phyloP scores from a whole-genome alignment of 2,797 vertebrate genomes.

The Mastacembelus armatus region DNA sequence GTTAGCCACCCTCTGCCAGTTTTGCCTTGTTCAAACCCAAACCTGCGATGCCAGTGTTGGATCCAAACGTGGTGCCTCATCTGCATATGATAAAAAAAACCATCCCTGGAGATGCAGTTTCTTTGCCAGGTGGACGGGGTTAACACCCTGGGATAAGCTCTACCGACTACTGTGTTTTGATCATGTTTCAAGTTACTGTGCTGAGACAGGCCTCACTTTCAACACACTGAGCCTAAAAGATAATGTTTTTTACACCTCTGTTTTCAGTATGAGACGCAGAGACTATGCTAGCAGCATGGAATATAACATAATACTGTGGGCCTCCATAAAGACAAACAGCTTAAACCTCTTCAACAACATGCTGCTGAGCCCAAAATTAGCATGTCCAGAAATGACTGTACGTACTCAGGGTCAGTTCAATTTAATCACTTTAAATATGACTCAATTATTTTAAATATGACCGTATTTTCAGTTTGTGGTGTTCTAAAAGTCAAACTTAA shows the following conservation, averaged over 20 bases:
- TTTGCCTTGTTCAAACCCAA: slow-evolving; percentile 32
- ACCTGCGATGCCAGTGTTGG: slow-evolving; percentile 35
- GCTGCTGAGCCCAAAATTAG: too few relatives aligned
- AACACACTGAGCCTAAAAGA: slow-evolving; percentile 2
- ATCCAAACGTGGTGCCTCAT: slow-evolving; percentile 39
- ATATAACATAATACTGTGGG: not conserved
- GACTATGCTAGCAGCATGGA: not conserved
- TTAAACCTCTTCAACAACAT: not conserved
- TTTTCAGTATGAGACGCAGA: not conserved
- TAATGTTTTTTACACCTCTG: not conserved
- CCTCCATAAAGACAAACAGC: not conserved
- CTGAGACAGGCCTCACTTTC: slow-evolving; percentile 5
- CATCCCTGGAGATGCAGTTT: slow-evolving; percentile 27
- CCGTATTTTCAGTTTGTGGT: not conserved
- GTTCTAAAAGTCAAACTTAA: too few relatives aligned
- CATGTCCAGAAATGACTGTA: not conserved
- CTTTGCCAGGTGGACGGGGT: slow-evolving; percentile 52
- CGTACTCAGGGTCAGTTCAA: not conserved
- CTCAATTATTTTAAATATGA: not conserved
- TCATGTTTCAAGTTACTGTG: slow-evolving; percentile 26
- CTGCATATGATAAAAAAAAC: slow-evolving; percentile 52
- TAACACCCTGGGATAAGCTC: slow-evolving; percentile 52
- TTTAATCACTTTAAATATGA: not conserved
- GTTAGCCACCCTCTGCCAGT: slow-evolving; percentile 64
- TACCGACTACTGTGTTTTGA: slow-evolving; percentile 10